phyloP scores from a whole-genome alignment of 1,140 invertebrate species.

The Heliothis subflexa region DNA sequence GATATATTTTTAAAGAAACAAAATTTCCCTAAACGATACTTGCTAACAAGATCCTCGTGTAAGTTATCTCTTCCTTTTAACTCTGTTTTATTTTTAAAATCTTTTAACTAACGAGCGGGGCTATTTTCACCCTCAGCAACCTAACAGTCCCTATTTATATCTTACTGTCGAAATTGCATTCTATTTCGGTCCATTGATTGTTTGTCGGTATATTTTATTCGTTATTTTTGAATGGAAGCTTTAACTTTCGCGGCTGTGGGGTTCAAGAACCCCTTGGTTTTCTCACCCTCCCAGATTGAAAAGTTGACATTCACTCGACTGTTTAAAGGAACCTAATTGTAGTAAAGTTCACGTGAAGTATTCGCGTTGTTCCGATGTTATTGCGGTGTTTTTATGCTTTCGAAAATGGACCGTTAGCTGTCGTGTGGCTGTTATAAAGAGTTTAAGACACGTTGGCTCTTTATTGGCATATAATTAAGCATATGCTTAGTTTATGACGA shows the following conservation, averaged over 20 bases:
- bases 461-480: background rate
- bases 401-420: constrained; percentile 3
- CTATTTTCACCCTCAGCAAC: constrained; percentile 53
- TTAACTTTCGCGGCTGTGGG: constrained; percentile 11
- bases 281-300: constrained; percentile 44
- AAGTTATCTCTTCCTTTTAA: constrained; percentile 35
- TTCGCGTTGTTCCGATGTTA: constrained; percentile 13
- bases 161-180: constrained; percentile 57
- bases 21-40: constrained; percentile 20
- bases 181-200: constrained; percentile 63
- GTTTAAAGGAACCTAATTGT: constrained; percentile 44
- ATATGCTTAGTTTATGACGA: no score
- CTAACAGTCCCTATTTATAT: constrained; percentile 59
- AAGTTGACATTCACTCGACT: constrained; percentile 50
- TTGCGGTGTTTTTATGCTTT: constrained; percentile 31
- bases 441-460: background rate
- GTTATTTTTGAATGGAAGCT: constrained; percentile 52
- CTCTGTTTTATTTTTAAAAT: constrained; percentile 30
- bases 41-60: constrained; percentile 36
- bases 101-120: constrained; percentile 42
- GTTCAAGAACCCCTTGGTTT: constrained; percentile 11
- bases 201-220: constrained; percentile 49
- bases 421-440: background rate
- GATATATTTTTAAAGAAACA: constrained; percentile 2
- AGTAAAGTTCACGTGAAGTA: constrained; percentile 24